Base-by-base conservation (phyloP, 2,888 invertebrate species). In the Linnaemya vulpina region DNA sequence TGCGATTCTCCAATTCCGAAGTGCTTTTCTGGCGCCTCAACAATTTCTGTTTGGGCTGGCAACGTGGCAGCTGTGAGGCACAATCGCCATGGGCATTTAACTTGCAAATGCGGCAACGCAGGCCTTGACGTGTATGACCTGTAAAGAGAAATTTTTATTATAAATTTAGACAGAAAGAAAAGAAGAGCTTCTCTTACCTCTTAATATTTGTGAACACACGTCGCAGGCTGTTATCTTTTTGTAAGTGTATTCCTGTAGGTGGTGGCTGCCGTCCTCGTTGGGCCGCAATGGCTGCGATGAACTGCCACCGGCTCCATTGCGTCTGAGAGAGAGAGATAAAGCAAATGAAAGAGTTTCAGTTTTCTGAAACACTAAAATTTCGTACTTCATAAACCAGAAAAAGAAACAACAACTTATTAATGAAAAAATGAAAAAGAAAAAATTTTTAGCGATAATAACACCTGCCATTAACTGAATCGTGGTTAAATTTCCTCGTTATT, bases 221-320 rank as follows among this genome's bases (percentile, higher is more conserved):
- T 98, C 98, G 93, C 98, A 98, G 38, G 98, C 97, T 62, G 98
- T 98, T 89, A 98, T 98, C 93, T 98, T 98, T 93, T 98, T 97
- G 93, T 98, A 98, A 43, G 98, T 98, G 93, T 98, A 97, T 93
- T 98, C 98, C 93, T 97, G 97, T 93, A 98, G 96, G 91, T 96
- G 96, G 93, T 98, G 98, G 87, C 91, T 92, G 87, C 92, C 92
- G 87, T 92, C 92, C 87, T 92, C 89, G 70, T 91, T 92, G 87
- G 90, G 91, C 86, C 92, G 91, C 87, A 92, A 88, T 80, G 91
- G 88, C 88, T 92, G 92, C 81, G 91, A 89, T 79, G 91, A 90
- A 78, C 91, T 89, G 86, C 95, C 95, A 87, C 95, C 94, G 73
- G 94, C 94, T 87, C 96, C 96, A 92, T 96, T 96, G 93, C 96